Conservation (phyloP, 2,888 invertebrate species). For the Sinotaia quadrata region DNA sequence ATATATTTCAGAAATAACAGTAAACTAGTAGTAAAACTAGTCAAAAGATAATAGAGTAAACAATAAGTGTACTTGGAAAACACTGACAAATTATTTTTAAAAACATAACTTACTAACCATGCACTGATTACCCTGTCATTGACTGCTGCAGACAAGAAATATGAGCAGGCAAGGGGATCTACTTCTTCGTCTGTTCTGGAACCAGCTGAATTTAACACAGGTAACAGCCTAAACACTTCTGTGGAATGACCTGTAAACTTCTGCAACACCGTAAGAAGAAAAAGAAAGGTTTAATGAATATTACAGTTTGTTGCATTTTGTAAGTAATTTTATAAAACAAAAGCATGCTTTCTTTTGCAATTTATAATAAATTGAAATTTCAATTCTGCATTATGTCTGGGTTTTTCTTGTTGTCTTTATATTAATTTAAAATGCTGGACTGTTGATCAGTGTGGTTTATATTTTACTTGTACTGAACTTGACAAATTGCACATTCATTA, state of each 20-base stretch:
- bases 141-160: constrained; percentile 67
- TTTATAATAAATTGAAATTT: too few species aligned
- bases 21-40: background rate
- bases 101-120: constrained; percentile 59
- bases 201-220: constrained; percentile 41
- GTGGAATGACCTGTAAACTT: constrained; percentile 69
- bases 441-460: too few species aligned
- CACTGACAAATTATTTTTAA: constrained; percentile 26
- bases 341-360: too few species aligned
- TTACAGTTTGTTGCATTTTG: too few species aligned
- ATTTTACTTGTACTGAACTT: too few species aligned
- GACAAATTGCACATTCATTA: too few species aligned
- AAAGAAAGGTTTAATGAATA: too few species aligned
- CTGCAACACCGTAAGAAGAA: too few species aligned
- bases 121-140: constrained; percentile 68
- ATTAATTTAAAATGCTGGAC: too few species aligned
- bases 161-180: constrained; percentile 49
- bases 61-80: background rate
- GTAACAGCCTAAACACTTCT: constrained; percentile 63
- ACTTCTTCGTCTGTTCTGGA: constrained; percentile 13
- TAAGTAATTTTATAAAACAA: too few species aligned
- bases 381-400: too few species aligned
- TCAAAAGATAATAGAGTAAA: background rate
- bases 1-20: background rate
- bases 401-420: too few species aligned